These are phyloP conservation scores for Isoperla grammatica DNA, from an alignment of 2,888 invertebrate species.

Conservation along the genomic window DNA sequence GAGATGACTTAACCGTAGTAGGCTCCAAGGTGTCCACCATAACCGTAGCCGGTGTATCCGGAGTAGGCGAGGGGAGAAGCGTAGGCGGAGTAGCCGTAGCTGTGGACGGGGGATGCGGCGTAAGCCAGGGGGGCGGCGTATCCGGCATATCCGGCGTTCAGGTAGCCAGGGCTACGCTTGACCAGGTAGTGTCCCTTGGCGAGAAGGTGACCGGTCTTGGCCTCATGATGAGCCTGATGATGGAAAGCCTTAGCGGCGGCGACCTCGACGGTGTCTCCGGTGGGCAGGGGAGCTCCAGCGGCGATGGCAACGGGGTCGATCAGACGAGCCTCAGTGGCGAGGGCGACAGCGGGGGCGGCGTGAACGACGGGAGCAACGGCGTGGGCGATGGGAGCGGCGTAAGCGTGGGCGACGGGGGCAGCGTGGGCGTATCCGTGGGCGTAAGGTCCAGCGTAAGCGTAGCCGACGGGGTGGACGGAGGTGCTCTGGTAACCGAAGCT, in stretches of 20 bases:
- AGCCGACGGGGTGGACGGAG: slow-evolving; percentile 45
- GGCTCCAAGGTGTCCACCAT: no score
- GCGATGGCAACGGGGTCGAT: slow-evolving; percentile 20
- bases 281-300: slow-evolving; percentile 34
- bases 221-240: slow-evolving; percentile 32
- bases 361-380: slow-evolving; percentile 43
- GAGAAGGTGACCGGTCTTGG: slow-evolving; percentile 10
- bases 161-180: slow-evolving; percentile 30
- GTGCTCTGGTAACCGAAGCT: slow-evolving; percentile 35
- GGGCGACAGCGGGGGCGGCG: slow-evolving; percentile 32
- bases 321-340: slow-evolving; percentile 36
- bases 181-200: slow-evolving; percentile 22
- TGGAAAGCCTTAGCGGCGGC: slow-evolving; percentile 51
- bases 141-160: slow-evolving; percentile 25
- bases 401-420: slow-evolving; percentile 35
- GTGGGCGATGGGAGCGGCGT: slow-evolving; percentile 33
- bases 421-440: slow-evolving; percentile 30
- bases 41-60: slow-evolving; percentile 3
- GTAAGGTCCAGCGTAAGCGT: slow-evolving; percentile 38
- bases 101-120: slow-evolving; percentile 10
- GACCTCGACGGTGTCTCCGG: slow-evolving; percentile 43
- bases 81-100: slow-evolving; percentile 19
- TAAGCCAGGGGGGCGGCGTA: slow-evolving; percentile 20
- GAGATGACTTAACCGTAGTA: no score
- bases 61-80: slow-evolving; percentile 9